Evolutionary conservation across 1,140 invertebrate genomes (phyloP).

Genomic region (Trichonephila clavipes): DNA sequence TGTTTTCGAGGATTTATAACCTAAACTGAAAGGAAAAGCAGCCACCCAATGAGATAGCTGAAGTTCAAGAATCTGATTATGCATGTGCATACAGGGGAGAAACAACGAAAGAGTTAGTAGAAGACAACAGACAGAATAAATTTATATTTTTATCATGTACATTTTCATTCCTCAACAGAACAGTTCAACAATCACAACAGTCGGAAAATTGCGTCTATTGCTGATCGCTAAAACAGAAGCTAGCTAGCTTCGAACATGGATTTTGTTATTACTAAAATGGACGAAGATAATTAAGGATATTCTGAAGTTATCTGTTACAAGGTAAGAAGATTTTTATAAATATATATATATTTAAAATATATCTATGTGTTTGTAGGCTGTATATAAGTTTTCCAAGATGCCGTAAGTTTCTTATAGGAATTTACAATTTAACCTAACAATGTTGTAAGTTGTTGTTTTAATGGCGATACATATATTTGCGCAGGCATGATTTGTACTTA

Average conservation of each 20-base stretch:
- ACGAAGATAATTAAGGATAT: no score
- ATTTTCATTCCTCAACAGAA: neutral
- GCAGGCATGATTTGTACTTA: no score
- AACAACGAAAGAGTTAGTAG: conserved; percentile 21
- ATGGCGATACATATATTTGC: no score
- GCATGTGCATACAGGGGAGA: neutral
- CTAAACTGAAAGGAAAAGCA: neutral
- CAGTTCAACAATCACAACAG: conserved; percentile 3
- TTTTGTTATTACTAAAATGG: no score
- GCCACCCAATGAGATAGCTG: conserved; percentile 18
- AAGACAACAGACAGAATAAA: conserved; percentile 50
- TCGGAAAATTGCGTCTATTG: neutral
- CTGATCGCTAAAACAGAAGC: neutral
- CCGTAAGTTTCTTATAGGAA: no score
- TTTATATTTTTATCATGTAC: conserved; percentile 42
- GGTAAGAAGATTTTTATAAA: no score
- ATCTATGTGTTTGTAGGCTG: no score
- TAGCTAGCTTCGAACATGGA: neutral
- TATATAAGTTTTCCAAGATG: no score
- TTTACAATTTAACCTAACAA: no score
- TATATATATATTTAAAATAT: no score
- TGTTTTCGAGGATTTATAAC: conserved; percentile 31
- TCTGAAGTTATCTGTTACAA: no score
- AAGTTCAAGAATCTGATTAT: conserved; percentile 47
- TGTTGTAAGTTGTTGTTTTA: no score